Percentiles rank a stretch among this genome's conserved stretches.
Conservation (phyloP, 2,797 vertebrate species). For the Orestias chungarensis region DNA sequence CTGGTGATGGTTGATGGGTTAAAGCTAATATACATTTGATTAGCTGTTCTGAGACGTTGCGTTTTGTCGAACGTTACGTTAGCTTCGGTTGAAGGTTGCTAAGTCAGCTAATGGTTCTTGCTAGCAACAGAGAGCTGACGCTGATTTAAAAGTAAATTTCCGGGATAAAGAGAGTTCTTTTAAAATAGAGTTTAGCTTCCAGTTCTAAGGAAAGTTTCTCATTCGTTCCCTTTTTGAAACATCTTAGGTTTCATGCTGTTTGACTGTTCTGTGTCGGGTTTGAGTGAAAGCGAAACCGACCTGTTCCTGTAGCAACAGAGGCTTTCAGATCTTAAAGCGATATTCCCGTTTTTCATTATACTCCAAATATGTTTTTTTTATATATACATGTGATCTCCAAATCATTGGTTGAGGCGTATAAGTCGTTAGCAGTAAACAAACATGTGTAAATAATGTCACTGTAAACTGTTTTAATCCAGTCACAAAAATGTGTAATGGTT, state of each 20-base stretch:
- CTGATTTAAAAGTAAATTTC: no score
- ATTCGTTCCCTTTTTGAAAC: no score
- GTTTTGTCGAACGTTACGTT: neutral
- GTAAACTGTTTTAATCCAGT: neutral
- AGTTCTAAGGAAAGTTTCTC: no score
- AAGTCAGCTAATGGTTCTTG: slow-evolving; percentile 26
- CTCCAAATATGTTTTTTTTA: no score
- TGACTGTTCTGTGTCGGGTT: neutral
- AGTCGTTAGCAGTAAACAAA: neutral
- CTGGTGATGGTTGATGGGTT: neutral
- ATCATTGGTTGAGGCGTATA: neutral
- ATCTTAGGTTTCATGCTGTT: neutral
- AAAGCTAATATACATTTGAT: rapidly evolving
- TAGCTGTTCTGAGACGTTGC: rapidly evolving
- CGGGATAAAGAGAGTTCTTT: no score
- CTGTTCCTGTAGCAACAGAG: neutral
- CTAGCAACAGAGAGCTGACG: neutral
- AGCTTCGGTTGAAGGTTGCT: slow-evolving; percentile 8
- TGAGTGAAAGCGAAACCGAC: neutral
- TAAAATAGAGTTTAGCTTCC: no score
- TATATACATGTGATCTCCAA: neutral
- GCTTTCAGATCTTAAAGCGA: neutral
- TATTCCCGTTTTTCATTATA: neutral
- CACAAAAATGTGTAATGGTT: neutral
- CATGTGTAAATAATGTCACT: neutral